These are phyloP conservation scores for Diplodus sargus DNA, from an alignment of 2,797 vertebrate species.

Conservation along the genomic window DNA sequence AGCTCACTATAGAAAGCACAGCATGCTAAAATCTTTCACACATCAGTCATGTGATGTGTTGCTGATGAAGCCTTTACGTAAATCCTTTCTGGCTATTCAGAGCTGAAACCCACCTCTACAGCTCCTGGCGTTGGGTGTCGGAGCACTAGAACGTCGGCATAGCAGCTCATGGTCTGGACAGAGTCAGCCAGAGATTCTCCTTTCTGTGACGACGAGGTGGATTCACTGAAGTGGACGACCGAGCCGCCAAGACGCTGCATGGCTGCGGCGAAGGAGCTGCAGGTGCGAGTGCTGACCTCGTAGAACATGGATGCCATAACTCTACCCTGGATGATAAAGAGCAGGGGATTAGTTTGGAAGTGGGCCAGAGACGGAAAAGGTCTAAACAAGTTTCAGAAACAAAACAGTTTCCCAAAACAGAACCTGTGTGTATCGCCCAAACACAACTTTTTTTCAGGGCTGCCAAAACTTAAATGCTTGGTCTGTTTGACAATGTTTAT, in stretches of 20 bases:
- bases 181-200: slow-evolving; percentile 95
- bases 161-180: slow-evolving; percentile 97
- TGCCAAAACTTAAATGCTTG: neutral
- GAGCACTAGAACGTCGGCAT: slow-evolving; percentile 93
- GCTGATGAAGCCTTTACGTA: too few relatives aligned
- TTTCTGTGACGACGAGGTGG: slow-evolving; percentile 95
- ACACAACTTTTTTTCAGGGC: neutral
- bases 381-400: neutral
- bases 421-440: too few relatives aligned
- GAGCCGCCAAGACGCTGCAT: slow-evolving; percentile 96
- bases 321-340: slow-evolving; percentile 85
- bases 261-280: slow-evolving; percentile 94
- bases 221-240: slow-evolving; percentile 92
- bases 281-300: slow-evolving; percentile 96
- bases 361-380: neutral
- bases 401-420: neutral
- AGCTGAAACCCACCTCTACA: slow-evolving; percentile 87
- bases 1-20: neutral
- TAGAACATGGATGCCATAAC: slow-evolving; percentile 99
- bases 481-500: neutral
- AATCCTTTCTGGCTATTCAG: too few relatives aligned
- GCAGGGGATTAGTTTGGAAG: rapidly evolving
- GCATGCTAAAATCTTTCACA: neutral
- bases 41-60: too few relatives aligned
- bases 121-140: slow-evolving; percentile 94